phyloP scores from a whole-genome alignment of 1,140 invertebrate species.

The Cyclargus thomasi region DNA sequence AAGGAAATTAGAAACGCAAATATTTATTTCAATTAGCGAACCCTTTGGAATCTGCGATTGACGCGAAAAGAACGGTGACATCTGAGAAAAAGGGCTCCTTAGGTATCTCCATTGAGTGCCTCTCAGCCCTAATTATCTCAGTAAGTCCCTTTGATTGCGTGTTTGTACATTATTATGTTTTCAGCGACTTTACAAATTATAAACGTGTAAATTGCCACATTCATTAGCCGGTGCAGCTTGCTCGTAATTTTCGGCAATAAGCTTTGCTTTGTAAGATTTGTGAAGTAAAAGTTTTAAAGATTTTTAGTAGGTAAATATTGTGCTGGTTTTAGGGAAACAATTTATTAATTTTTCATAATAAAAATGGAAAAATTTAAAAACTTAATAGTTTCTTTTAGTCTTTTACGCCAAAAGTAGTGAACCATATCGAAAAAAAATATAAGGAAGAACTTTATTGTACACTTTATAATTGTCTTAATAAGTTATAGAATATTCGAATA shows the following conservation, averaged over 20 bases:
- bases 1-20: conserved; percentile 63
- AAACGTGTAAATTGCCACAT: neutral
- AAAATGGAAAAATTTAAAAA: too few relatives aligned
- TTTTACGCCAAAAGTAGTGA: too few relatives aligned
- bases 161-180: conserved; percentile 19
- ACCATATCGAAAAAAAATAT: too few relatives aligned
- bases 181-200: conserved; percentile 15
- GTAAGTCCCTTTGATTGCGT: conserved; percentile 29
- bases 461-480: too few relatives aligned
- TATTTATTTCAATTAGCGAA: conserved; percentile 71
- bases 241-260: neutral
- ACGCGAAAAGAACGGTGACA: conserved; percentile 64
- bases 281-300: too few relatives aligned
- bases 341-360: too few relatives aligned
- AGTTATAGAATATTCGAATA: too few relatives aligned
- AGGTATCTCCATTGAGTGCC: conserved; percentile 56
- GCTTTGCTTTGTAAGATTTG: neutral
- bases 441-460: too few relatives aligned
- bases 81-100: conserved; percentile 66
- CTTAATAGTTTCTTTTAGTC: too few relatives aligned
- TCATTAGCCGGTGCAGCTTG: neutral
- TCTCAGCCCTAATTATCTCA: conserved; percentile 61
- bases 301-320: too few relatives aligned
- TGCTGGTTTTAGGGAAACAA: too few relatives aligned
- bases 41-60: conserved; percentile 51